Evolutionary conservation across 2,113 vertebrate species (phyloP).

Genomic region (Indicator indicator): DNA sequence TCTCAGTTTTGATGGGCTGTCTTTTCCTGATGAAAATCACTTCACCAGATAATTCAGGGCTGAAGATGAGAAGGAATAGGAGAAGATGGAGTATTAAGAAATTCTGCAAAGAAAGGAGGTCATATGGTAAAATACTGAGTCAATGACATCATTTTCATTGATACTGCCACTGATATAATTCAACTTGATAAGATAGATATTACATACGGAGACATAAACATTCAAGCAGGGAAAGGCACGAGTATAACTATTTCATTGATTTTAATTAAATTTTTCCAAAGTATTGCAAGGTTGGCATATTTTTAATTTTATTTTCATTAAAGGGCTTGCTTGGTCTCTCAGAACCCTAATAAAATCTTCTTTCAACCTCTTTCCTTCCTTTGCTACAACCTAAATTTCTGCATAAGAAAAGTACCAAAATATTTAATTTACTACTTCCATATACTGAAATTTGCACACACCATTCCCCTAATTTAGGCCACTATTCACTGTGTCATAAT

Average conservation of each 20-base stretch:
- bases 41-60: background rate
- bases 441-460: conserved; percentile 50
- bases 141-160: conserved; percentile 55
- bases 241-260: conserved; percentile 66
- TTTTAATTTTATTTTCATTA: conserved; percentile 73
- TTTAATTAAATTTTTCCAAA: conserved; percentile 71
- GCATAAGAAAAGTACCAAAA: conserved; percentile 59
- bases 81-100: conserved; percentile 19
- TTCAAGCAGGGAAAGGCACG: background rate
- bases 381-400: conserved; percentile 12
- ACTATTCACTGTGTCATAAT: conserved; percentile 69
- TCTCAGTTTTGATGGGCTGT: background rate
- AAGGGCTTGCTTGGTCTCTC: conserved; percentile 50
- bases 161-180: conserved; percentile 39
- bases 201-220: conserved; percentile 53
- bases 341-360: conserved; percentile 62
- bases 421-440: conserved; percentile 53
- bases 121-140: conserved; percentile 43
- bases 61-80: background rate
- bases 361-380: conserved; percentile 21
- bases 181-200: conserved; percentile 62
- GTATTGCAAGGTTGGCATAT: conserved; percentile 70
- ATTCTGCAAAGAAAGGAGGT: conserved; percentile 37
- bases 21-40: background rate
- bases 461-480: conserved; percentile 66